A percentile compares a stretch with the other conserved stretches of the same genome.
Conservation (phyloP, 2,113 vertebrate species). For the Tenebrosternarchus preto region DNA sequence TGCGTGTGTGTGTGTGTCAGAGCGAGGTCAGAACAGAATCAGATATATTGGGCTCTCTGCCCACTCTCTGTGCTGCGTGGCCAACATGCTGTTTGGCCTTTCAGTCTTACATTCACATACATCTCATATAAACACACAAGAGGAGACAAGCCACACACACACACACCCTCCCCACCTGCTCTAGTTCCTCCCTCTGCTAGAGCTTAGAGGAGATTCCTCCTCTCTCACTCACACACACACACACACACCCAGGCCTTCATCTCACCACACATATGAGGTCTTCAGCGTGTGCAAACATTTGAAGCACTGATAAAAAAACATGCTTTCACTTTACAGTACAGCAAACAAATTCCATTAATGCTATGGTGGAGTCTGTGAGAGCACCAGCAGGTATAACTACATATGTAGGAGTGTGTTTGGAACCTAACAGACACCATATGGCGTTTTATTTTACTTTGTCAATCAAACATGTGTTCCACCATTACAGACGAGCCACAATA, state of each 20-base stretch:
- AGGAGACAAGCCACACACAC: too few species aligned
- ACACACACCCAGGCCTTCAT: background rate
- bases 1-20: background rate
- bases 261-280: background rate
- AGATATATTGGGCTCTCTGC: background rate
- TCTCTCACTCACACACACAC: background rate
- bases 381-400: background rate
- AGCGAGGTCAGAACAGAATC: background rate
- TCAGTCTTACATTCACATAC: background rate
- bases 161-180: too few species aligned
- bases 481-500: background rate
- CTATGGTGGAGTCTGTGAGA: background rate
- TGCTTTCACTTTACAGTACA: background rate
- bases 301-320: background rate
- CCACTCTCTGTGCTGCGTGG: background rate
- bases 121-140: background rate
- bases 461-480: constrained; percentile 25
- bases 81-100: background rate
- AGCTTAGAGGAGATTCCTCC: background rate
- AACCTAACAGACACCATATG: background rate
- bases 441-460: constrained; percentile 11
- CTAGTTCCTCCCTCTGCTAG: too few species aligned
- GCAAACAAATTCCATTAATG: background rate
- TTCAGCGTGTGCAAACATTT: background rate
- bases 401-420: background rate